Evolutionary conservation across 2,797 vertebrate species (phyloP).

Genomic region (Menidia menidia): DNA sequence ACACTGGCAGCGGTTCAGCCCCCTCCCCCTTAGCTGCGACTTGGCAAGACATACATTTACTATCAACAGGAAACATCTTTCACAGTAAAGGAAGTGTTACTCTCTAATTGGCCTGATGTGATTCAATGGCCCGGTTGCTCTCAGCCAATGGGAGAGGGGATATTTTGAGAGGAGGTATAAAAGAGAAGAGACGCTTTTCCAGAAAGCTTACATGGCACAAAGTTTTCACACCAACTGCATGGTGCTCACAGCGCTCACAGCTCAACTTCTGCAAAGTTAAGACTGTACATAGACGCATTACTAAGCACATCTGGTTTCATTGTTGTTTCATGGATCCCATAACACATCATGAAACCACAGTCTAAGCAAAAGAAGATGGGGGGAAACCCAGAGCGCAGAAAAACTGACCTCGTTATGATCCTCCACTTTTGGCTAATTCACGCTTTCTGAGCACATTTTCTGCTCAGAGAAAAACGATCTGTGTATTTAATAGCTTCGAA

Average conservation of each 20-base stretch:
- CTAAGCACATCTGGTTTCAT: constrained; percentile 81
- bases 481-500: constrained; percentile 37
- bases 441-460: constrained; percentile 33
- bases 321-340: constrained; percentile 77
- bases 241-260: constrained; percentile 18
- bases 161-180: constrained; percentile 97
- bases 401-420: constrained; percentile 61
- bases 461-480: constrained; percentile 38
- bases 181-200: constrained; percentile 72
- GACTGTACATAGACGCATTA: constrained; percentile 67
- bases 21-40: constrained; percentile 52
- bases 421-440: constrained; percentile 28
- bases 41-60: constrained; percentile 67
- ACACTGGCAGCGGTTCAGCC: constrained; percentile 72
- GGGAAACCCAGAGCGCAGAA: constrained; percentile 69
- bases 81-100: constrained; percentile 89
- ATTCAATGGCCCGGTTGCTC: constrained; percentile 82
- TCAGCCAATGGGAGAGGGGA: constrained; percentile 87
- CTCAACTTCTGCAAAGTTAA: constrained; percentile 73
- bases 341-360: constrained; percentile 79
- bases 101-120: constrained; percentile 88
- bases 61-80: constrained; percentile 99
- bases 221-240: constrained; percentile 63
- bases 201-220: constrained; percentile 68
- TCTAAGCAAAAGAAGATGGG: constrained; percentile 76